Evolutionary conservation across 2,888 invertebrate species (phyloP).

Genomic region (Pseudolycoriella hygida): DNA sequence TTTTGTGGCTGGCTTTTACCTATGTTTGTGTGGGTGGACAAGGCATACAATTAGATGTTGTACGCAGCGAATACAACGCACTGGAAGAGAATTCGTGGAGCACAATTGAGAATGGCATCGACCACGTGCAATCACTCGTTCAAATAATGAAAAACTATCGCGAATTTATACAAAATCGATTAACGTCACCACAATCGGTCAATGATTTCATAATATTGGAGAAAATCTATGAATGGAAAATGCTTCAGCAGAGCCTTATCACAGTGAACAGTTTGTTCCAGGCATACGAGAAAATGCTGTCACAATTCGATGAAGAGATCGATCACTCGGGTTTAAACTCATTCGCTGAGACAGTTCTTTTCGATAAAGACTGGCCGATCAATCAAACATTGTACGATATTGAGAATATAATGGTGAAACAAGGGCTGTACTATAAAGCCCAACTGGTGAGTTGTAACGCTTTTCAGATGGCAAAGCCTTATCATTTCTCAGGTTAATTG

Average conservation of each 20-base stretch:
- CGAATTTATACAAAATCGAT: slow-evolving; percentile 16
- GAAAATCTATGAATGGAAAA: slow-evolving; percentile 44
- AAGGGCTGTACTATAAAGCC: slow-evolving; percentile 45
- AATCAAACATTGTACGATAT: slow-evolving; percentile 39
- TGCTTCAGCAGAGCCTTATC: slow-evolving; percentile 39
- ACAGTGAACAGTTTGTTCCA: slow-evolving; percentile 47
- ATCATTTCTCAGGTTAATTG: too few species aligned
- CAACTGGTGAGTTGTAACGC: slow-evolving; percentile 40
- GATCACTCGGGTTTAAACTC: slow-evolving; percentile 39
- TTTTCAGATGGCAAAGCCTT: too few species aligned
- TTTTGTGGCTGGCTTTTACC: too few species aligned
- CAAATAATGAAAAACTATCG: slow-evolving; percentile 24
- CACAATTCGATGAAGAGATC: slow-evolving; percentile 25
- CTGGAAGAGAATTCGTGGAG: slow-evolving; percentile 37
- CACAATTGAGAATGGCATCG: slow-evolving; percentile 15
- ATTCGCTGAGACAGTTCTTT: slow-evolving; percentile 44
- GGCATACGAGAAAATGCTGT: slow-evolving; percentile 35
- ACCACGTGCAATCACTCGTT: slow-evolving; percentile 18
- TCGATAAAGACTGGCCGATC: slow-evolving; percentile 36
- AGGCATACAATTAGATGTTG: too few species aligned
- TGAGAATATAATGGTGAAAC: slow-evolving; percentile 39
- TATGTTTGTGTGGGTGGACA: too few species aligned
- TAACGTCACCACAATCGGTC: slow-evolving; percentile 7
- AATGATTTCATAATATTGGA: slow-evolving; percentile 22
- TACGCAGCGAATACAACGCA: slow-evolving; percentile 36